Base-by-base conservation (phyloP, 2,888 invertebrate species). In the Ethmia dodecea region DNA sequence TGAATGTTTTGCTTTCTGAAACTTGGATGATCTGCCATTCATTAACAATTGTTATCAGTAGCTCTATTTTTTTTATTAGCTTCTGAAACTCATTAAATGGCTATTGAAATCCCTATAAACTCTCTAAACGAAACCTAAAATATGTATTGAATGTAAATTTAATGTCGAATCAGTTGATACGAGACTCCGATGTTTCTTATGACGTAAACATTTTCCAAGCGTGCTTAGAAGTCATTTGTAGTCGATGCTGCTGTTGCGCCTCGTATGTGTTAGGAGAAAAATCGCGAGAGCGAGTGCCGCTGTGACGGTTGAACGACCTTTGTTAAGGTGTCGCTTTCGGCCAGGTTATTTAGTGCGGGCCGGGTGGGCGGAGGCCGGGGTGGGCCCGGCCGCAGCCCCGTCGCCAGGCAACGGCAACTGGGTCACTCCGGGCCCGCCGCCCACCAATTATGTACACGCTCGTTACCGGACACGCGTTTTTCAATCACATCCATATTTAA, bases 401-500 rank as follows among this genome's bases (percentile, higher is more conserved):
- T 80, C 78, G 78, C 81, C 73, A 64, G 72, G 78, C 80, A 80
- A 78, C 80, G 76, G 75, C 80, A 84, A 81, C 84, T 83, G 83
- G 86, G 83, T 83, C 83, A 80, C 68, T 80, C 83, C 80, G 73
- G 78, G 74, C 76, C 76, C 60, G 62, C 68, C 75, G 56, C 84
- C 84, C 74, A 77, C 83, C 84, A 86, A 86, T 86, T 84, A 86
- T 77, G 75, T 81, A 89, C 86, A 81, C 81, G 83, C 83, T 84
- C 83, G 86, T 84, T 86, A 84, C 83, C 79, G 84, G 86, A 84
- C 86, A 84, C 84, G 84, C 86, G 86, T 86, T 86, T 86, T 86
- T 86, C 86, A 83, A 86, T 86, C 86, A 83, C 83, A 86, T 86
- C 81, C 86, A 84, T 86, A 86, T 84, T 86, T 86, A 86, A 86